Percentiles rank a stretch among this genome's conserved stretches.
Evolutionary conservation across 2,113 vertebrate genomes (phyloP).

Genomic region (Phoenicopterus ruber): DNA sequence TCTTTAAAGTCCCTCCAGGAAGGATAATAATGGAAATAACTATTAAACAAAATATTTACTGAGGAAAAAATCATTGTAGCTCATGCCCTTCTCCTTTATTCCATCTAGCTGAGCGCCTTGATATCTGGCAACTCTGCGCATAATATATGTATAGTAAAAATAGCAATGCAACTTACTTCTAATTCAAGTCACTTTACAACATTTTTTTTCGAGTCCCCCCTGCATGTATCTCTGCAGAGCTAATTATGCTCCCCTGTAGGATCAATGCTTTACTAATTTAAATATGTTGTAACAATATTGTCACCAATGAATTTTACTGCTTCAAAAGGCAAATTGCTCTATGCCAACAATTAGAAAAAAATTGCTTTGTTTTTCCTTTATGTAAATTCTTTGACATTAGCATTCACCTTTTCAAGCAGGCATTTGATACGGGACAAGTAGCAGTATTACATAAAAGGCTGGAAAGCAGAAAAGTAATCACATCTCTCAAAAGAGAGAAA

Average conservation of each 20-base stretch:
- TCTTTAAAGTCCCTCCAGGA: not conserved
- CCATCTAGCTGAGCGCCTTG: not conserved
- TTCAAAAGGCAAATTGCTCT: conserved; percentile 30
- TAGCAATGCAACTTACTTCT: not conserved
- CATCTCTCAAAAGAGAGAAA: not conserved
- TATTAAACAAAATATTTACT: not conserved
- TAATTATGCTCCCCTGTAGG: conserved; percentile 13
- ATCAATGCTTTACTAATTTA: conserved; percentile 28
- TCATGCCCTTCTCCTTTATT: not conserved
- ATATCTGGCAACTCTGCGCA: not conserved
- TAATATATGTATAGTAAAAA: not conserved
- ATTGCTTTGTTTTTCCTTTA: conserved; percentile 14
- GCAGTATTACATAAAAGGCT: not conserved
- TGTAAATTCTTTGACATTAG: conserved; percentile 18
- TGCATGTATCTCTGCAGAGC: not conserved
- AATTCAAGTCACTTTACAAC: not conserved
- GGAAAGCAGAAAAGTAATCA: not conserved
- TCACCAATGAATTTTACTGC: conserved; percentile 24
- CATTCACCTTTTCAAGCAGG: conserved; percentile 24
- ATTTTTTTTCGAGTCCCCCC: not conserved
- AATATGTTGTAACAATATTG: conserved; percentile 34
- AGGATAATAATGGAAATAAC: not conserved
- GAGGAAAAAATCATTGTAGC: not conserved
- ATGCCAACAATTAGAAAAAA: not conserved
- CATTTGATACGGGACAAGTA: not conserved